phyloP scores from a whole-genome alignment of 2,113 vertebrate species.

The Paramormyrops kingsleyae region DNA sequence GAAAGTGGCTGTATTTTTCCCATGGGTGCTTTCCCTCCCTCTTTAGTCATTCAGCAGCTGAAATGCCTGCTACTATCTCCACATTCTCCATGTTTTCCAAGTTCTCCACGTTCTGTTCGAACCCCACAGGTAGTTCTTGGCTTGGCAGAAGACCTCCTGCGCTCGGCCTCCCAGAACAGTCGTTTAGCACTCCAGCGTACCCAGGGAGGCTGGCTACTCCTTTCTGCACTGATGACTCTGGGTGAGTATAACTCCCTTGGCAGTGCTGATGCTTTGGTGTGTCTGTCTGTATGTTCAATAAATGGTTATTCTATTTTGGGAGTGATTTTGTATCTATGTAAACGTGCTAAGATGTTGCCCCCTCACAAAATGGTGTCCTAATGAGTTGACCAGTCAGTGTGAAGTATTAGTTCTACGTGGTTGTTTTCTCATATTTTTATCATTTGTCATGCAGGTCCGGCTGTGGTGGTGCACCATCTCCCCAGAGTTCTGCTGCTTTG shows the following conservation, averaged over 20 bases:
- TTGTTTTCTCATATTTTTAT: background rate
- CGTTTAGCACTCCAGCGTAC: slow-evolving; percentile 77
- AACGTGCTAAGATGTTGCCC: background rate
- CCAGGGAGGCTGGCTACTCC: slow-evolving; percentile 82
- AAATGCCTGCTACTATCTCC: background rate
- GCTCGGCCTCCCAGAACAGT: slow-evolving; percentile 83
- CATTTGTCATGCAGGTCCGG: slow-evolving; percentile 63
- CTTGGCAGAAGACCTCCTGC: slow-evolving; percentile 80
- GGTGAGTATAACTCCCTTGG: slow-evolving; percentile 54
- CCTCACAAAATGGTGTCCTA: background rate
- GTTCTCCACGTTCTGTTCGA: slow-evolving; percentile 14
- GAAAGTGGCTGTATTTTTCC: background rate
- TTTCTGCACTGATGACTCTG: slow-evolving; percentile 77
- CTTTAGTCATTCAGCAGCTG: background rate
- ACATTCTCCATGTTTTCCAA: background rate
- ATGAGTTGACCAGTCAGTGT: background rate
- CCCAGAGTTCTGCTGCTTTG: slow-evolving; percentile 76
- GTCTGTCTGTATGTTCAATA: background rate
- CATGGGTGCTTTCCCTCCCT: background rate
- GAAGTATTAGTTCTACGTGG: background rate
- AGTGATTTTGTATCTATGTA: background rate
- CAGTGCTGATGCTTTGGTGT: background rate
- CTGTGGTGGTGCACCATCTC: slow-evolving; percentile 75
- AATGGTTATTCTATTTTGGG: background rate
- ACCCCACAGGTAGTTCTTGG: slow-evolving; percentile 68